Base-by-base conservation (phyloP, 92 coral and sea anemone genomes). In the Virgularia gustaviana region DNA sequence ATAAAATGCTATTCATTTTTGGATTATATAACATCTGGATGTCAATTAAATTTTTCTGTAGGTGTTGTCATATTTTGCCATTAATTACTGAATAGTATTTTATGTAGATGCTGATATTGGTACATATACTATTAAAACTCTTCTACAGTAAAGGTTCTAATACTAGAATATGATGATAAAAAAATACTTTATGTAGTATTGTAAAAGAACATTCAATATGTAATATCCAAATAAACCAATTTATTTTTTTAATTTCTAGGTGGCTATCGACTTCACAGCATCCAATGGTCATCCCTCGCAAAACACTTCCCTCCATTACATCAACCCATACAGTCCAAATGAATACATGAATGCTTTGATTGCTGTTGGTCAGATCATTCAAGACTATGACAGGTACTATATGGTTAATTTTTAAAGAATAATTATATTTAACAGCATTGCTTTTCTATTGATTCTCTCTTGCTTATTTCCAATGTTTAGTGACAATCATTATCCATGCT, bases 221-320 rank as follows among this genome's bases (percentile, higher is more conserved):
- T 7, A 1, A 7, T 2, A 28, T 23, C 19, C 57, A 0, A 29
- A 4, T 23, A 2, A 47, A 47, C n/a, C n/a, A 1, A n/a, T 47
- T 4, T 42, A 23, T 20, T 29, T 30, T 47, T 24, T 16, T 12
- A 16, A 29, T 24, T 23, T 57, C 19, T 58, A 92, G 98, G 96
- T 92, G 71, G 98, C 91, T 6, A 89, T 92, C 36, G 98, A 92
- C 71, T 92, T 92, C 64, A 92, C 98, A 56, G 98, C 84, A 16
- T 92, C 98, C 5, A 92, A 92, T 79, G 98, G 98, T 12, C 77
- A 89, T 28, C 98, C 96, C n/a, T 24, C n/a, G 1, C 65, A 81
- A n/a, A 58, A 86, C 22, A 86, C 92, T 5, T 92, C 98, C 9
- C 87, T 92, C 6, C 98, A 92, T 76, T 92, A 89, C 79, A 89